Base-by-base conservation (phyloP, 2,113 vertebrate genomes). In the Mohoua ochrocephala region DNA sequence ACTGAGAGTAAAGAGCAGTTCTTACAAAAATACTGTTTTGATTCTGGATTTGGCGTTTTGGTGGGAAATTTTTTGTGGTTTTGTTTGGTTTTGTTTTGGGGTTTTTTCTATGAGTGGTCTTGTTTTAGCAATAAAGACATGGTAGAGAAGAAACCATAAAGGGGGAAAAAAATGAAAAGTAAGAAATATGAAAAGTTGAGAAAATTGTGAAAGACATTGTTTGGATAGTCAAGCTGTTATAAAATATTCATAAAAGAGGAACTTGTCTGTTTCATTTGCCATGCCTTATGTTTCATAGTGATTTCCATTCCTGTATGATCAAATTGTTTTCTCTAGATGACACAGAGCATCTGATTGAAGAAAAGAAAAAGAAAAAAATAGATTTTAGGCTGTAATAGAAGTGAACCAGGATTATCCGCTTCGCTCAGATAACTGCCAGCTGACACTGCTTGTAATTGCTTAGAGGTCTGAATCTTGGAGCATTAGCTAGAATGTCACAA, bases 161-260 rank as follows among this genome's bases (percentile, higher is more conserved):
- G 26, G 31, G 8, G 16, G 31, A 7, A 5, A 61, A 47, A 68
- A 77, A 50, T 7, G 9, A 69, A 85, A 91, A 65, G 7, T 60
- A 4, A 52, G 28, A 78, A 93, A 84, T 68, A 33, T 4, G 20
- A 79, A 82, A 41, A 81, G 7, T 42, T 3, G 2, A 76, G 52
- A 69, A 87, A 95, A 84, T 67, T 2, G 1, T 76, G 61, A n/a
- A 49, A 93, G n/a, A 49, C 17, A 15, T 91, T 78, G 27, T 37
- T 81, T 86, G 50, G 37, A 59, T 54, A 89, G 28, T 63, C 56
- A 39, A 50, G 26, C 41, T 68, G 20, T 24, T 82, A 79, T 91
- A 81, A 95, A 96, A 95, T 91, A 91, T 82, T 80, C 56, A 69
- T 75, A 53, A 93, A 84, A 61, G 26, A 61, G 9, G 19, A 81